A percentile compares a stretch with the other conserved stretches of the same genome.
phyloP scores from a whole-genome alignment of 2,797 vertebrate genomes.

The Rhinogobio ventralis region DNA sequence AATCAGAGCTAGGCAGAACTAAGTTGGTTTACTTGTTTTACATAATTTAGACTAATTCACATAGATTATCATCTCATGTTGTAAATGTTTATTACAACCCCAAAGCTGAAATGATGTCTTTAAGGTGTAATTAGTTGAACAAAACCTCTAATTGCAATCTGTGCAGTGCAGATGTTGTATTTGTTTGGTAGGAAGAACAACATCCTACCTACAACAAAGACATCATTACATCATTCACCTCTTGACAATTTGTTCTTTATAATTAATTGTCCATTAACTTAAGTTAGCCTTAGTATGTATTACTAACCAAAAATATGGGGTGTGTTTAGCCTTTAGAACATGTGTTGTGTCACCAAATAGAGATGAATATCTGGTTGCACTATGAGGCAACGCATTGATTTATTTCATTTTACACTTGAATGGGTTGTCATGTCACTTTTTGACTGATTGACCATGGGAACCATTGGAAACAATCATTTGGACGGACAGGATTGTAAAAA shows the following conservation, averaged over 20 bases:
- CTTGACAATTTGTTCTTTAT: not conserved
- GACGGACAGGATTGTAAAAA: too few relatives aligned
- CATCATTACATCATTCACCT: not conserved
- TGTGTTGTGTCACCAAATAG: not conserved
- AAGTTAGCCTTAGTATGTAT: not conserved
- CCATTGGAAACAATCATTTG: too few relatives aligned
- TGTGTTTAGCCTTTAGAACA: not conserved
- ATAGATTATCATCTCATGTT: not conserved
- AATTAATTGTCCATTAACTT: not conserved
- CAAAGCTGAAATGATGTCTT: slow-evolving; percentile 7
- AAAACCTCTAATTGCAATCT: not conserved
- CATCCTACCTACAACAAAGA: too few relatives aligned
- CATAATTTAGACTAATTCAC: not conserved
- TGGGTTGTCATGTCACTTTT: slow-evolving; percentile 10
- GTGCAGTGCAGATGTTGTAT: not conserved
- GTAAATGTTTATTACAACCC: not conserved
- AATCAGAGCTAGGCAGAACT: not conserved
- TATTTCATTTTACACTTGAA: not conserved
- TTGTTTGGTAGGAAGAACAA: not conserved
- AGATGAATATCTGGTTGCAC: not conserved
- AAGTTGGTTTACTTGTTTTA: not conserved
- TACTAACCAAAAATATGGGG: slow-evolving; percentile 5
- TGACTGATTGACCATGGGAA: not conserved
- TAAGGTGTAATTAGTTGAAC: not conserved
- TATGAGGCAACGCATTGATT: not conserved